Evolutionary conservation across 23 tunicate genomes (phyloP).

Genomic region (Oikopleura albicans): DNA sequence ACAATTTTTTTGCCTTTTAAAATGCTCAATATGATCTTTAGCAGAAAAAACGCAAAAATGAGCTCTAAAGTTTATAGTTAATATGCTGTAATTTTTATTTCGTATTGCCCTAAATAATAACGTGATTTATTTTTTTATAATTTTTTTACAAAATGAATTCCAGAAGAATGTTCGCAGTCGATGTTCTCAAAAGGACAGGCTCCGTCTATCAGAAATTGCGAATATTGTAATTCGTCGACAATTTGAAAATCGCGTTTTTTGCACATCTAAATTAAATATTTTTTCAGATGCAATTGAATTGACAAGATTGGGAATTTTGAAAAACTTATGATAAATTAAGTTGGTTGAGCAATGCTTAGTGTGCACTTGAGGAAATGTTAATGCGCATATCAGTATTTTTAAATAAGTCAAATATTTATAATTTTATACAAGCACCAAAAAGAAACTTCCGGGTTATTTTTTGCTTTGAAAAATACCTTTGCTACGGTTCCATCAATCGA

Average conservation of each 20-base stretch:
- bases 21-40: too few species aligned
- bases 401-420: too few species aligned
- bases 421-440: too few species aligned
- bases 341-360: too few species aligned
- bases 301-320: not conserved
- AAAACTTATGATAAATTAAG: not conserved
- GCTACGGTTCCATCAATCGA: not conserved
- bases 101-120: too few species aligned
- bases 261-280: not conserved
- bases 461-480: not conserved
- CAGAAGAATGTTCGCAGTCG: not conserved
- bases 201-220: not conserved
- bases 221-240: not conserved
- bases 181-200: not conserved
- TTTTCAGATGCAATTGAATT: not conserved
- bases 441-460: not conserved
- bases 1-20: too few species aligned
- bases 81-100: too few species aligned
- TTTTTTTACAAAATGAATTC: not conserved
- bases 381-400: too few species aligned
- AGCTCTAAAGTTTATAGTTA: too few species aligned
- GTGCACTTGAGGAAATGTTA: too few species aligned
- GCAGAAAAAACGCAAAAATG: too few species aligned
- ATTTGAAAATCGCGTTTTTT: not conserved
- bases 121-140: too few species aligned